Conservation (phyloP, 2,888 invertebrate genomes). For the Caenorhabditis panamensis region DNA sequence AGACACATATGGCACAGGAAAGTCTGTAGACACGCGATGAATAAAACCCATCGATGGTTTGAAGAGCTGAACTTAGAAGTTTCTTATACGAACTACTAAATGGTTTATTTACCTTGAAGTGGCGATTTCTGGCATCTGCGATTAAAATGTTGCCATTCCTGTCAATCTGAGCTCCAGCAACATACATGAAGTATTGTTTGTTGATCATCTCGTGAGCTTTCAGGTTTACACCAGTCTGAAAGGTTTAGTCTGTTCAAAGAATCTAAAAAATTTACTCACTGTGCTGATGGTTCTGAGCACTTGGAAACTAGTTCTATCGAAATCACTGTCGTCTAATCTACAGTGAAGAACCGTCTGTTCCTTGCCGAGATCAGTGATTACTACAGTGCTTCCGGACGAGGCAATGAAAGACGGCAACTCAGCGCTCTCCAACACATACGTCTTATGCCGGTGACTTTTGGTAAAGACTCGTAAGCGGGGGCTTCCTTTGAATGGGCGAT, state of each 20-base stretch:
- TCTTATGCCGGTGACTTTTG: background rate
- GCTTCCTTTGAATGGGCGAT: background rate
- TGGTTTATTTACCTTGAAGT: conserved; percentile 38
- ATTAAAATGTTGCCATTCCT: conserved; percentile 54
- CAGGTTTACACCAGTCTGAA: conserved; percentile 7
- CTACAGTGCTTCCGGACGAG: conserved; percentile 21
- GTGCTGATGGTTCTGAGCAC: background rate
- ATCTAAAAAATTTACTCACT: background rate
- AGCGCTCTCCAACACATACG: conserved; percentile 19
- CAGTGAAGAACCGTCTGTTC: conserved; percentile 29
- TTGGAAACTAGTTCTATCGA: conserved; percentile 8
- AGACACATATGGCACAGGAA: conserved; percentile 61
- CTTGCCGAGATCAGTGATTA: conserved; percentile 43
- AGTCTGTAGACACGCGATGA: conserved; percentile 40
- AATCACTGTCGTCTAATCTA: conserved; percentile 29
- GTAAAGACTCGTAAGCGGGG: conserved; percentile 32
- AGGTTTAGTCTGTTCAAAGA: too few species aligned
- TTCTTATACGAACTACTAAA: background rate
- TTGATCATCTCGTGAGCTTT: conserved; percentile 30
- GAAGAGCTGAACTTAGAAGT: conserved; percentile 13
- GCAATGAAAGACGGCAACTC: conserved; percentile 43
- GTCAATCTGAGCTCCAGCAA: conserved; percentile 63
- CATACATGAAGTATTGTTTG: conserved; percentile 48
- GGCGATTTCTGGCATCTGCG: conserved; percentile 60
- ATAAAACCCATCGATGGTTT: conserved; percentile 45